Evolutionary conservation across 2,113 vertebrate species (phyloP).

Genomic region (Tapirus terrestris): DNA sequence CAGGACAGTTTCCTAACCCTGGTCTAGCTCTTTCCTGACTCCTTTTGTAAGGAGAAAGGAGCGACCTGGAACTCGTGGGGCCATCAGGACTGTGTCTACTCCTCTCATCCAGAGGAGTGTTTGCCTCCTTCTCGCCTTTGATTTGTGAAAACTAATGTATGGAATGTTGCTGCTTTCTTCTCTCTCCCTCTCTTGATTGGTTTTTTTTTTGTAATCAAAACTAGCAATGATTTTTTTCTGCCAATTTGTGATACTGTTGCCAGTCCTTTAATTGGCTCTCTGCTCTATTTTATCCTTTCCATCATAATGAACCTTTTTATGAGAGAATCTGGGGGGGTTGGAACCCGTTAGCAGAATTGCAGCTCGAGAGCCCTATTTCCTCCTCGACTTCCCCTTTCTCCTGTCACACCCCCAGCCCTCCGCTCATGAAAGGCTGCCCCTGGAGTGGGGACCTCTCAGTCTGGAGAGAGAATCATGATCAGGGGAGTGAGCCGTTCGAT

Average conservation of each 20-base stretch:
- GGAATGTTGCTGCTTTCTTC: neutral
- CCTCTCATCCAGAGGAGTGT: accelerated
- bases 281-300: neutral
- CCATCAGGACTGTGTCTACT: too few species aligned
- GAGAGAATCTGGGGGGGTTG: neutral
- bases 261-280: slow-evolving; percentile 27
- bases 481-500: accelerated
- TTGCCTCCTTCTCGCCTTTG: neutral
- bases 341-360: neutral
- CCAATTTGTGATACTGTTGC: slow-evolving; percentile 6
- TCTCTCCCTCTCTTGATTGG: neutral
- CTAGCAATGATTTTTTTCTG: neutral
- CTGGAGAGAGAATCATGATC: neutral
- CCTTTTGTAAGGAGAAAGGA: neutral
- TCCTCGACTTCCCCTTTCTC: neutral
- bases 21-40: neutral
- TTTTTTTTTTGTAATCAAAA: neutral
- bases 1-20: neutral
- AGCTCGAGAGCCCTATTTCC: neutral
- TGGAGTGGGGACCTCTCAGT: accelerated
- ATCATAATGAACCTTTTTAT: slow-evolving; percentile 22
- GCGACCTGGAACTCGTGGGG: too few species aligned
- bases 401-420: neutral
- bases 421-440: neutral
- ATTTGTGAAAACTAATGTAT: neutral